Evolutionary conservation across 2,113 vertebrate genomes (phyloP).

Genomic region (Onychostoma macrolepis): DNA sequence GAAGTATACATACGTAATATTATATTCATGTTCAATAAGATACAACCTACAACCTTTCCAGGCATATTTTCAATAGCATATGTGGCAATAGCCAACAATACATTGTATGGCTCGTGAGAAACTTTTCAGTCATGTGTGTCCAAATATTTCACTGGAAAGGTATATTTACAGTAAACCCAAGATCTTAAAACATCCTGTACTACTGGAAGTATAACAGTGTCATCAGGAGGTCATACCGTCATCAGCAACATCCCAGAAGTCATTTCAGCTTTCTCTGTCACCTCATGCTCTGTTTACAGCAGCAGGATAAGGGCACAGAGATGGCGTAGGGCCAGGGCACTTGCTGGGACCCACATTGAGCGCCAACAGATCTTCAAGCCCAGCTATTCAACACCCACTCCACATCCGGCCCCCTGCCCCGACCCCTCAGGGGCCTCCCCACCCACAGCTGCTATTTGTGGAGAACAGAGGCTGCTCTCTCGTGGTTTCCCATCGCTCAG

Average conservation of each 20-base stretch:
- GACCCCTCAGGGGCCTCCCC: conserved; percentile 11
- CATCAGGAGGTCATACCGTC: not conserved
- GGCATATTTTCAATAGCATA: not conserved
- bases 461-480: conserved; percentile 26
- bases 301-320: not conserved
- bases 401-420: not conserved
- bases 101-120: not conserved
- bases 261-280: not conserved
- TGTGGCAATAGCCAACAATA: no score
- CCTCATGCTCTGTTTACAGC: not conserved
- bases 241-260: not conserved
- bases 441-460: conserved; percentile 31
- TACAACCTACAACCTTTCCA: not conserved
- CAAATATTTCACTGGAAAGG: not conserved
- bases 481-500: not conserved
- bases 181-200: not conserved
- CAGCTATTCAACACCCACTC: conserved; percentile 23
- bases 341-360: conserved; percentile 19
- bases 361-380: conserved; percentile 37
- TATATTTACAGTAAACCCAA: not conserved
- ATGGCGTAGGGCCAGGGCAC: conserved; percentile 31
- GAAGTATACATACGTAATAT: no score
- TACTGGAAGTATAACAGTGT: not conserved
- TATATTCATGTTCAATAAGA: not conserved
- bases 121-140: not conserved